phyloP scores from a whole-genome alignment of 2,113 vertebrate genomes.

The Tichodroma muraria region DNA sequence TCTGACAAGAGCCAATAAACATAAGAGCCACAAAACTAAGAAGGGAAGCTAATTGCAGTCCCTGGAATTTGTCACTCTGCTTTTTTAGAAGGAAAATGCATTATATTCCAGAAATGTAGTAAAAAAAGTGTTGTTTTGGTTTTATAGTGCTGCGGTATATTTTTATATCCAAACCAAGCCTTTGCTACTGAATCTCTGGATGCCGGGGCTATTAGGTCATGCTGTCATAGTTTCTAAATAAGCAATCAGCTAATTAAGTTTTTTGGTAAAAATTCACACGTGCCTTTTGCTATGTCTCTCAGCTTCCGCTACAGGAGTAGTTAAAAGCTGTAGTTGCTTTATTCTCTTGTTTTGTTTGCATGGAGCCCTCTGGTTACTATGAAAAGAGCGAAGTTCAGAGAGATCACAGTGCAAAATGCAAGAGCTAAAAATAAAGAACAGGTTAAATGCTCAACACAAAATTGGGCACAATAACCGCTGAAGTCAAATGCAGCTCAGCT shows the following conservation, averaged over 20 bases:
- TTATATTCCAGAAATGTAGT: neutral
- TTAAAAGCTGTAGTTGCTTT: neutral
- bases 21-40: neutral
- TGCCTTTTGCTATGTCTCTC: neutral
- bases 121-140: neutral
- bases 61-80: neutral
- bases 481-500: neutral
- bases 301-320: neutral
- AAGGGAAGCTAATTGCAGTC: neutral
- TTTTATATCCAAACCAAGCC: neutral
- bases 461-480: neutral
- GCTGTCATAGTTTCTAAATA: neutral
- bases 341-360: neutral
- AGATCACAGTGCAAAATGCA: neutral
- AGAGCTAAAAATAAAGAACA: slow-evolving; percentile 1
- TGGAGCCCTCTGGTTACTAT: neutral
- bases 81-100: neutral
- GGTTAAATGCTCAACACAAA: neutral
- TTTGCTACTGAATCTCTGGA: neutral
- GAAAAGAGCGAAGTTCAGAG: neutral
- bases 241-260: neutral
- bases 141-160: neutral
- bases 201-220: neutral
- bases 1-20: neutral
- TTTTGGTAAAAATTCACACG: neutral